These are phyloP conservation scores for Diplazon laetatorius DNA, from an alignment of 2,888 invertebrate species.

Conservation along the genomic window DNA sequence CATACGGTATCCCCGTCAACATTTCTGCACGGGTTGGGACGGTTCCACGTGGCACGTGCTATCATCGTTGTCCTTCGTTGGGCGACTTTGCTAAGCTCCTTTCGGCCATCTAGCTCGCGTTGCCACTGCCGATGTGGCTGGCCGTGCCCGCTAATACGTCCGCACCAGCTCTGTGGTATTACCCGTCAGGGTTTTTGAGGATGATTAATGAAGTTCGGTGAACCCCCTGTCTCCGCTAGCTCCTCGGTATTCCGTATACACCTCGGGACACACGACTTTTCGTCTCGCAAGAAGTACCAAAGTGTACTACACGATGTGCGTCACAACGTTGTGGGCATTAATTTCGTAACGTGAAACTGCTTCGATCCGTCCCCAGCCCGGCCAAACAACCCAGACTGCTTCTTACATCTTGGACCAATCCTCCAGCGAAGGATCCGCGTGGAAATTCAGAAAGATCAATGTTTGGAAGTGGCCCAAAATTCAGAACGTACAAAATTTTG, in stretches of 20 bases:
- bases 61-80: slow-evolving; percentile 46
- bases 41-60: not conserved
- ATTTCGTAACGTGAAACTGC: slow-evolving; percentile 45
- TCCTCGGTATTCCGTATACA: slow-evolving; percentile 15
- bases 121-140: slow-evolving; percentile 41
- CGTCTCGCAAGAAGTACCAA: slow-evolving; percentile 20
- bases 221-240: slow-evolving; percentile 39
- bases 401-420: not conserved
- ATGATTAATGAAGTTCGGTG: slow-evolving; percentile 69
- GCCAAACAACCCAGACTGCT: slow-evolving; percentile 22
- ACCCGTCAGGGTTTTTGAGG: slow-evolving; percentile 63
- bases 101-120: slow-evolving; percentile 22
- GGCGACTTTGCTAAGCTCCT: slow-evolving; percentile 9
- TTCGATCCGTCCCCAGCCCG: slow-evolving; percentile 35
- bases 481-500: too few species aligned
- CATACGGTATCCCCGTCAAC: too few species aligned
- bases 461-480: too few species aligned
- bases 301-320: slow-evolving; percentile 18
- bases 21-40: too few species aligned
- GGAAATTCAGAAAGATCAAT: too few species aligned
- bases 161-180: slow-evolving; percentile 32
- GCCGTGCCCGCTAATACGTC: not conserved
- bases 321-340: slow-evolving; percentile 43
- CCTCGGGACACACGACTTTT: slow-evolving; percentile 36
- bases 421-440: too few species aligned